Evolutionary conservation across 2,797 vertebrate species (phyloP).

Genomic region (Yasuhikotakia modesta): DNA sequence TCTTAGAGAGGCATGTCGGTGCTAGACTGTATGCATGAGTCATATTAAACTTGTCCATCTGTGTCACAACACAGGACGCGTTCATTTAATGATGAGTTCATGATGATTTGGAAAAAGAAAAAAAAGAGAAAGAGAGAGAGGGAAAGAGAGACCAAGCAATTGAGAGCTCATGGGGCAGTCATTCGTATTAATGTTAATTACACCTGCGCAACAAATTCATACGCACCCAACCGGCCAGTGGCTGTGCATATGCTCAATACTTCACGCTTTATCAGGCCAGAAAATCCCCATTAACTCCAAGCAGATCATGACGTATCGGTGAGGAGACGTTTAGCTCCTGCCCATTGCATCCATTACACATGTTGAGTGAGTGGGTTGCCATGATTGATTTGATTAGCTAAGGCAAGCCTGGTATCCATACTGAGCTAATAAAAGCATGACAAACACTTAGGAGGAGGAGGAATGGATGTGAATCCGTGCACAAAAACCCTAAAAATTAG

Average conservation of each 20-base stretch:
- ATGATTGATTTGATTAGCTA: slow-evolving; percentile 32
- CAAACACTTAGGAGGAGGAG: background rate
- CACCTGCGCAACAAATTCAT: slow-evolving; percentile 30
- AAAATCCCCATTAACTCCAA: slow-evolving; percentile 56
- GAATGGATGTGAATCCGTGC: background rate
- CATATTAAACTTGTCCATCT: background rate
- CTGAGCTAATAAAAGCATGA: background rate
- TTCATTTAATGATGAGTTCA: background rate
- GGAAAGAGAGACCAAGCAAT: background rate
- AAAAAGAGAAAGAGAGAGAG: slow-evolving; percentile 2
- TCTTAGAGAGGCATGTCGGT: background rate
- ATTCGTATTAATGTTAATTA: slow-evolving; percentile 47
- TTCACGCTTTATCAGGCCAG: slow-evolving; percentile 54
- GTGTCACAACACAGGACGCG: background rate
- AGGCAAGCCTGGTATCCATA: slow-evolving; percentile 15
- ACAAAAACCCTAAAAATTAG: background rate
- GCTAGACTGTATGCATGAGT: background rate
- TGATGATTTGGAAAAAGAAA: background rate
- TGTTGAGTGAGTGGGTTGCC: slow-evolving; percentile 6
- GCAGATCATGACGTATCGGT: slow-evolving; percentile 38
- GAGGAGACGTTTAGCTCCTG: slow-evolving; percentile 36
- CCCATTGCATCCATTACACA: slow-evolving; percentile 41
- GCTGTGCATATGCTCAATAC: slow-evolving; percentile 23
- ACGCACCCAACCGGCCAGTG: slow-evolving; percentile 20
- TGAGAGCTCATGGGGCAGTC: background rate